Base-by-base conservation (phyloP, 2,797 vertebrate genomes). In the Miichthys miiuy region DNA sequence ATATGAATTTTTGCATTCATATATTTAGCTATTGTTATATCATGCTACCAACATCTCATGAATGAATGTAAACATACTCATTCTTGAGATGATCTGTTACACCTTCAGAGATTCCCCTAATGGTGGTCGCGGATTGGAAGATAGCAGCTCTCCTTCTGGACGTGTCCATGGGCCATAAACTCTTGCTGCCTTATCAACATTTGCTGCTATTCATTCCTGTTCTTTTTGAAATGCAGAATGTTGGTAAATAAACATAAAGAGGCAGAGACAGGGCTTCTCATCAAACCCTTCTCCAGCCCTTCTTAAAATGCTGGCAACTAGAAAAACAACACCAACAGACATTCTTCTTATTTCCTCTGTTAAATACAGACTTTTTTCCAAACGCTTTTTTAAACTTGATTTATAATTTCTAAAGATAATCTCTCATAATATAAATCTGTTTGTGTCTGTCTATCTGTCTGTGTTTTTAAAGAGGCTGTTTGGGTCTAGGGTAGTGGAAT, bases 251-350 rank as follows among this genome's bases (percentile, higher is more conserved):
- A 47, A 20, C 3, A 56, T 48, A 50, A 68, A 85, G 77, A 86
- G 80, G 77, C 91, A 87, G 9, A 74, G 12, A 46, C 75, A 27
- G 51, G 65, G 52, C 54, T 76, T 23, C 55, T 99, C 72, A 98
- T 99, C 86, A 99, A 99, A 87, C 97, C 97, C 1, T 94, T 97
- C 56, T 84, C 93, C n/a, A 93, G 4, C 44, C 79, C 80, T 23
- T 86, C 93, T 52, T 94, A 90, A 88, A 82, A 58, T 18, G 9
- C 23, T 38, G 56, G 7, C 66, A 61, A 54, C 23, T 41, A 51
- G 50, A 51, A 30, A 76, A 76, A 74, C 14, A 5, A 68, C 58
- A 74, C 20, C 69, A 61, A 79, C 21, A 25, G 75, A 90, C 80
- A 55, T 72, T 82, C 5, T 83, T 74, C 25, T 71, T 68, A 54